A percentile compares a stretch with the other conserved stretches of the same genome.
These are phyloP conservation scores for Chrysopa pallens DNA, from an alignment of 1,140 invertebrate genomes.

Conservation along the genomic window DNA sequence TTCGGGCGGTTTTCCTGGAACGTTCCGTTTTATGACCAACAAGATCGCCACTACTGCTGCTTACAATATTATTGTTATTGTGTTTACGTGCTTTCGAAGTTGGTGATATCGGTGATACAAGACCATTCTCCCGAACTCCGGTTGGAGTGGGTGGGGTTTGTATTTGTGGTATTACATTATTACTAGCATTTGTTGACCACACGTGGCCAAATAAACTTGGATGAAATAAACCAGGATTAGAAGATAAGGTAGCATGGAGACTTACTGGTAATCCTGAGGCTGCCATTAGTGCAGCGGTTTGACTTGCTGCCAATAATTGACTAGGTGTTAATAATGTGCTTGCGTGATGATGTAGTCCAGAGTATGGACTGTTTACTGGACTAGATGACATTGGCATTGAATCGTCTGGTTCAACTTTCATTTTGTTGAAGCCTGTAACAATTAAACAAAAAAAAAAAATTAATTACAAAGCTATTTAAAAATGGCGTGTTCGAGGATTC, in stretches of 20 bases:
- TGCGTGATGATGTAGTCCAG: not conserved
- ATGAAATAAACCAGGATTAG: constrained; percentile 33
- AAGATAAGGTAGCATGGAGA: constrained; percentile 19
- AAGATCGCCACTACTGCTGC: constrained; percentile 23
- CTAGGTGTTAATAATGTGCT: not conserved
- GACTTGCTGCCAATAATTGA: constrained; percentile 32
- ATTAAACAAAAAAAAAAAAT: no score
- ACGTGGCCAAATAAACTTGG: constrained; percentile 21
- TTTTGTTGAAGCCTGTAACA: no score
- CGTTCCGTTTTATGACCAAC: constrained; percentile 7
- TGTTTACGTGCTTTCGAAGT: constrained; percentile 20
- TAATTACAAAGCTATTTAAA: no score
- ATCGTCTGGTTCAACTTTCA: no score
- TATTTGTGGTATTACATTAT: constrained; percentile 9
- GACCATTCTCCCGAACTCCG: constrained; percentile 7
- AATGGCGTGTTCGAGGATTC: no score
- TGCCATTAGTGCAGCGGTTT: constrained; percentile 29
- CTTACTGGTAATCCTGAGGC: constrained; percentile 23
- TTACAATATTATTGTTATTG: constrained; percentile 25
- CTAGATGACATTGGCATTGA: no score
- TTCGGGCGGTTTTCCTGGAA: constrained; percentile 15
- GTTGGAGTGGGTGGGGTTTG: constrained; percentile 19
- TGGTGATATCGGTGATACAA: constrained; percentile 11
- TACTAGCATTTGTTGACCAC: constrained; percentile 17
- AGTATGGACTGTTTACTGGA: no score